Base-by-base conservation (phyloP, 2,113 vertebrate genomes). In the Phalacrocorax aristotelis region DNA sequence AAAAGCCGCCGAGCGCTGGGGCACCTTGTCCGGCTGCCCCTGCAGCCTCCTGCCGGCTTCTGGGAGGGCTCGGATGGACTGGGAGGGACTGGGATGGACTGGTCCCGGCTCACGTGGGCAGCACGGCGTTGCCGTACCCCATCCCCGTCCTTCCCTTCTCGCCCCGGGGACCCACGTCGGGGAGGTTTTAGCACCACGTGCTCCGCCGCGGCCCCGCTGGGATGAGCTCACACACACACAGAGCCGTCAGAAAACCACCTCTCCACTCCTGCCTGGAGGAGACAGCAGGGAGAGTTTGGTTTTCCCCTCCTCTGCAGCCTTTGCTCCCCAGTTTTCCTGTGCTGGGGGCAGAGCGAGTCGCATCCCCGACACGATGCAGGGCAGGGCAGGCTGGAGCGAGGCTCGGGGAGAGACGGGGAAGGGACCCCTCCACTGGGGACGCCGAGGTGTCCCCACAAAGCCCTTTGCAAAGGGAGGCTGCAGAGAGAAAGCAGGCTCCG, bases 361-460 rank as follows among this genome's bases (percentile, higher is more conserved):
- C 89, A 60, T 26, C 26, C 64, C 13, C 16, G 3, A 2, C 2
- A 0, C 3, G 51, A 3, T 6, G 46, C 0, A 6, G 23, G 34
- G 16, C 75, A 52, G 66, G 52, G 40, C 0, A 1, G 3, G 1
- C 69, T 27, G 55, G 77, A 69, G 48, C 62, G 29, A 82, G 55
- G 64, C 10, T n/a, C 7, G 6, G 40, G 10, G 21, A 23, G 62
- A 32, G 40, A 69, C 32, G 1, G 3, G 14, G 15, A 48, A 48
- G 46, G 46, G 46, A 20, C 46, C 46, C 46, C 11, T 21, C 15
- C 66, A 30, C 32, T 1, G 2, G 38, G 48, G 76, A 40, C 60
- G 49, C 26, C 1, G 1, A 20, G 9, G 38, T 42, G 52, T 49
- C 52, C 79, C 57, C 60, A 15, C 60, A 42, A 54, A 79, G 15